Conservation (phyloP, 92 coral and sea anemone species). For the Porites divaricata region DNA sequence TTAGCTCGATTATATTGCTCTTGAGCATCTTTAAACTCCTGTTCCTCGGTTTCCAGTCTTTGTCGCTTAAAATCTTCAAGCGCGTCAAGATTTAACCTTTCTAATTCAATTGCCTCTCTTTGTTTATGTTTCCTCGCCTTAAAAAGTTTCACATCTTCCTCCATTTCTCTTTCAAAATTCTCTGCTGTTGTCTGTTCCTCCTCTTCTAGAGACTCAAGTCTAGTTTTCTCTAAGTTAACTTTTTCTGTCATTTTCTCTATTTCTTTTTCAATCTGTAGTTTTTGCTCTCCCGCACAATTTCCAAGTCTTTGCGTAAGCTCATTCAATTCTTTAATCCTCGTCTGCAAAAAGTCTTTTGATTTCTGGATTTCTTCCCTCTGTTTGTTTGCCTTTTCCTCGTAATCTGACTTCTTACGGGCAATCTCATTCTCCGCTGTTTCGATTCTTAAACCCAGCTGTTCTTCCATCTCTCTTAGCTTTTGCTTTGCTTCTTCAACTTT, state of each 20-base stretch:
- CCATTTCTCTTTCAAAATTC: slow-evolving; percentile 71
- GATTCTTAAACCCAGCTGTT: slow-evolving; percentile 58
- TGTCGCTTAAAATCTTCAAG: slow-evolving; percentile 70
- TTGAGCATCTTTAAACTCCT: slow-evolving; percentile 79
- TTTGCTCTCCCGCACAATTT: slow-evolving; percentile 51
- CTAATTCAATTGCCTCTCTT: slow-evolving; percentile 72
- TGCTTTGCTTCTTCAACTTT: slow-evolving; percentile 79
- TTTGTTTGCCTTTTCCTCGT: slow-evolving; percentile 54
- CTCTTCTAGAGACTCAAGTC: slow-evolving; percentile 58
- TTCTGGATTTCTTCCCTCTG: slow-evolving; percentile 49
- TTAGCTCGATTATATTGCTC: slow-evolving; percentile 76
- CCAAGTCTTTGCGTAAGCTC: slow-evolving; percentile 63
- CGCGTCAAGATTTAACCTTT: slow-evolving; percentile 68
- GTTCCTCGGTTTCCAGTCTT: slow-evolving; percentile 75
- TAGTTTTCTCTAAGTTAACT: slow-evolving; percentile 52
- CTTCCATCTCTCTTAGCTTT: slow-evolving; percentile 72
- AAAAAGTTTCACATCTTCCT: slow-evolving; percentile 53
- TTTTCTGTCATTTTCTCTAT: slow-evolving; percentile 26
- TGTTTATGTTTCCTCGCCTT: slow-evolving; percentile 60
- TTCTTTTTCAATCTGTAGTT: slow-evolving; percentile 43
- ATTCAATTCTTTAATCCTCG: slow-evolving; percentile 37
- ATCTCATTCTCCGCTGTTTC: slow-evolving; percentile 71
- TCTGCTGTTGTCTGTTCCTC: slow-evolving; percentile 69
- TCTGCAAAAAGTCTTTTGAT: slow-evolving; percentile 51
- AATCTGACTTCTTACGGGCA: slow-evolving; percentile 68